A percentile compares a stretch with the other conserved stretches of the same genome.
phyloP scores from a whole-genome alignment of 2,113 vertebrate genomes.

The Corydoras maculifer region DNA sequence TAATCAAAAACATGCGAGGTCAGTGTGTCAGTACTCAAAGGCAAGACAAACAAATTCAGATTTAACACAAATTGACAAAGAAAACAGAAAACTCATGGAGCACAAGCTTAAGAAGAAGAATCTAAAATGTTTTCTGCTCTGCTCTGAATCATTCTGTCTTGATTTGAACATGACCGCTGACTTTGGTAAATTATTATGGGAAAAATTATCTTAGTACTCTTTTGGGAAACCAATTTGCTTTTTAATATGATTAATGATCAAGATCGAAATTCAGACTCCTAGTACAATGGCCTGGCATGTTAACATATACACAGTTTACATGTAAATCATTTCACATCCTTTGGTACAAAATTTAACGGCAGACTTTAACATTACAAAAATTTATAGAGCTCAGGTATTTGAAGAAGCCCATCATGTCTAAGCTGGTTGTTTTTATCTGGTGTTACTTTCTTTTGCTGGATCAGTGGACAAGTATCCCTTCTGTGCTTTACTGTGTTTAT shows the following conservation, averaged over 20 bases:
- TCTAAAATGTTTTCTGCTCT: too few relatives aligned
- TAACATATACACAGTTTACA: neutral
- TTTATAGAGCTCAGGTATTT: neutral
- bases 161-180: too few relatives aligned
- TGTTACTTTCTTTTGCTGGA: neutral
- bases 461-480: neutral
- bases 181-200: too few relatives aligned
- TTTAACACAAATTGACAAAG: slow-evolving; percentile 6
- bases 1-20: slow-evolving; percentile 39
- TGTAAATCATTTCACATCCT: too few relatives aligned
- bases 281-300: slow-evolving; percentile 6
- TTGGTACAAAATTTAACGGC: too few relatives aligned
- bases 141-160: too few relatives aligned
- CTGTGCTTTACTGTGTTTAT: neutral
- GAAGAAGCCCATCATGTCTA: neutral
- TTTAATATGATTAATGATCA: too few relatives aligned
- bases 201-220: neutral
- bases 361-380: too few relatives aligned
- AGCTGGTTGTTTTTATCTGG: too few relatives aligned
- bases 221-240: neutral
- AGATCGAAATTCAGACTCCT: too few relatives aligned
- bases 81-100: slow-evolving; percentile 18
- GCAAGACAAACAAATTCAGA: slow-evolving; percentile 12
- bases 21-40: slow-evolving; percentile 15
- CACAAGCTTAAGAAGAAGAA: neutral